Conservation (phyloP, 2,888 invertebrate genomes). For the Odontomyia ornata region DNA sequence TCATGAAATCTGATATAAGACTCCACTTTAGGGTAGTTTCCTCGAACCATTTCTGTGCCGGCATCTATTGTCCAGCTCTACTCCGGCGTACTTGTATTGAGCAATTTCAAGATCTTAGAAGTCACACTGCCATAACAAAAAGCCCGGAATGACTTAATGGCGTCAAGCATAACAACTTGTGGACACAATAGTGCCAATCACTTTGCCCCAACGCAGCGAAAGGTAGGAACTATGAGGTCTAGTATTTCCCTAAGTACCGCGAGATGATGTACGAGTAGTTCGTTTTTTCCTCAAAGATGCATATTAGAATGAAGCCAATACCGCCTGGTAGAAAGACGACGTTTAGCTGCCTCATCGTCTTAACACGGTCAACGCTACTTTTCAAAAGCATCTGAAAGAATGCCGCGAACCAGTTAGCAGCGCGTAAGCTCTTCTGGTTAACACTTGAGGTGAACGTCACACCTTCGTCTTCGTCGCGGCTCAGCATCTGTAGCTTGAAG, state of each 20-base stretch:
- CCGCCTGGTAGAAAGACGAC: neutral
- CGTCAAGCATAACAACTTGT: slow-evolving; percentile 27
- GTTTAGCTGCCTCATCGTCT: slow-evolving; percentile 21
- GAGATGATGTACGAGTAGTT: neutral
- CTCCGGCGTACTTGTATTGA: neutral
- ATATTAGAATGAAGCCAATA: neutral
- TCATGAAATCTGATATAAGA: slow-evolving; percentile 26
- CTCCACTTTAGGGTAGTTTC: slow-evolving; percentile 1
- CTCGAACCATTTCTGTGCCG: neutral
- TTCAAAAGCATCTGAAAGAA: neutral
- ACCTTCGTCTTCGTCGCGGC: slow-evolving; percentile 4
- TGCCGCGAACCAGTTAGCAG: neutral
- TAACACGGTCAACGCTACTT: neutral
- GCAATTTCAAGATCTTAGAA: slow-evolving; percentile 20
- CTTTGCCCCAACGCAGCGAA: slow-evolving; percentile 3
- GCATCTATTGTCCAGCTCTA: slow-evolving; percentile 6
- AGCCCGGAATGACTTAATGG: slow-evolving; percentile 9
- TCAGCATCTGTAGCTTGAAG: neutral
- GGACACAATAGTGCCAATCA: slow-evolving; percentile 38
- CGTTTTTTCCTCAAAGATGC: neutral
- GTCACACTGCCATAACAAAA: neutral
- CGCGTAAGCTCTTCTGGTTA: neutral
- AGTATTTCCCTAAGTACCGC: neutral
- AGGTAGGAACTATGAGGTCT: neutral
- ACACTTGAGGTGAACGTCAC: neutral